phyloP scores from a whole-genome alignment of 2,113 vertebrate genomes.

The Castor canadensis region DNA sequence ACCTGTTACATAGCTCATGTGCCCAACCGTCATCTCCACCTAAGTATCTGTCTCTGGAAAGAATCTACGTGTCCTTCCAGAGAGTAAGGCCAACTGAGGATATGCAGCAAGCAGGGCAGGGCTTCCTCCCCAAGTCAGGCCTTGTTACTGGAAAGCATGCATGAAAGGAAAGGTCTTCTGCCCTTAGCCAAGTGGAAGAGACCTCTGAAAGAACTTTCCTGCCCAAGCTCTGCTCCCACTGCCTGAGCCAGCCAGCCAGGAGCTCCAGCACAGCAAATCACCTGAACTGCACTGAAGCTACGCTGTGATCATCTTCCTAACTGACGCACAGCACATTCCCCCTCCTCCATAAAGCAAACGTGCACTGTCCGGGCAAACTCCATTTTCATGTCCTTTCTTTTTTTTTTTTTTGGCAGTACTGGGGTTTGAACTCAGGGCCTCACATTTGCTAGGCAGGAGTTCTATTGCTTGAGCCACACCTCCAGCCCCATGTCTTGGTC shows the following conservation, averaged over 20 bases:
- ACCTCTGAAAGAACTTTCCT: neutral
- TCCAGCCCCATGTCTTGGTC: neutral
- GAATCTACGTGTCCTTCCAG: neutral
- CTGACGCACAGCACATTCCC: too few relatives aligned
- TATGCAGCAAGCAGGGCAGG: fast-evolving
- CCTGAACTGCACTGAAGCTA: neutral
- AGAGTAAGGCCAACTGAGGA: neutral
- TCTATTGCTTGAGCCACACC: too few relatives aligned
- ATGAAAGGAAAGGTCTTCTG: neutral
- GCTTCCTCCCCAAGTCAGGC: neutral
- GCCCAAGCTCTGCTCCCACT: neutral
- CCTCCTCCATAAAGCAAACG: neutral
- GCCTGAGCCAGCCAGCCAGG: neutral
- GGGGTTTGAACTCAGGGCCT: too few relatives aligned
- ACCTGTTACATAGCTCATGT: neutral
- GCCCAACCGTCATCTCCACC: neutral
- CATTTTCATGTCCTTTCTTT: too few relatives aligned
- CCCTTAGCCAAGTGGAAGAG: neutral
- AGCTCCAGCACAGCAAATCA: neutral
- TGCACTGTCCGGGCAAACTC: neutral
- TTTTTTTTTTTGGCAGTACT: too few relatives aligned
- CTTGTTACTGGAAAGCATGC: neutral
- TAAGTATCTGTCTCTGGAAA: neutral
- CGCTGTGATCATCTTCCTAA: neutral
- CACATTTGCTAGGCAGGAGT: too few relatives aligned